These are phyloP conservation scores for Peromyscus californicus DNA, from an alignment of 2,113 vertebrate genomes.

Conservation along the genomic window DNA sequence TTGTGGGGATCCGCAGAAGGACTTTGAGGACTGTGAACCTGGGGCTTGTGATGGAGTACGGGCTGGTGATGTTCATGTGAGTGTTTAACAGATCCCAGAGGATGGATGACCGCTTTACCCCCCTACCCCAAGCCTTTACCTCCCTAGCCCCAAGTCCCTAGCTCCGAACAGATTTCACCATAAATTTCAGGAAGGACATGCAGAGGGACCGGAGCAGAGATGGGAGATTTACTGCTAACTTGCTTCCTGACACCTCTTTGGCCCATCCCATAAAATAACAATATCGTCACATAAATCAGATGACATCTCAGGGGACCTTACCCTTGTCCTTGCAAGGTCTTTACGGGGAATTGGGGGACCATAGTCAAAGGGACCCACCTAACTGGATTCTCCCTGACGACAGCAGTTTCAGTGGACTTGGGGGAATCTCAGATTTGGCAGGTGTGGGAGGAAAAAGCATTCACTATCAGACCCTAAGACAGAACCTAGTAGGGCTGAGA, in stretches of 20 bases:
- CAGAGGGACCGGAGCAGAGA: constrained; percentile 50
- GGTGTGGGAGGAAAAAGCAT: neutral
- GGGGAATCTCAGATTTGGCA: neutral
- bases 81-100: constrained; percentile 20
- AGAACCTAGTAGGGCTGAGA: neutral
- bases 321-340: constrained; percentile 65
- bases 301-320: constrained; percentile 39
- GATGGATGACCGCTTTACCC: constrained; percentile 58
- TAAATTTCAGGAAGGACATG: constrained; percentile 70
- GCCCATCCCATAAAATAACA: constrained; percentile 74
- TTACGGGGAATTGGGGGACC: neutral
- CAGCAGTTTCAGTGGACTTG: neutral
- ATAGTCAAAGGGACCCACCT: neutral
- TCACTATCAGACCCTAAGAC: neutral
- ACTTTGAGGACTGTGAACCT: neutral
- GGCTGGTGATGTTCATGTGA: fast-evolving
- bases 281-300: constrained; percentile 72
- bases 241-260: constrained; percentile 70
- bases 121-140: constrained; percentile 74
- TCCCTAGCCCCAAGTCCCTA: constrained; percentile 69
- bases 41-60: neutral
- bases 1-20: neutral
- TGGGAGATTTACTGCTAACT: constrained; percentile 79
- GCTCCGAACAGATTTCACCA: constrained; percentile 63
- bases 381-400: constrained; percentile 30